Conservation (phyloP, 2,797 vertebrate genomes). For the Anisognathus igniventris region DNA sequence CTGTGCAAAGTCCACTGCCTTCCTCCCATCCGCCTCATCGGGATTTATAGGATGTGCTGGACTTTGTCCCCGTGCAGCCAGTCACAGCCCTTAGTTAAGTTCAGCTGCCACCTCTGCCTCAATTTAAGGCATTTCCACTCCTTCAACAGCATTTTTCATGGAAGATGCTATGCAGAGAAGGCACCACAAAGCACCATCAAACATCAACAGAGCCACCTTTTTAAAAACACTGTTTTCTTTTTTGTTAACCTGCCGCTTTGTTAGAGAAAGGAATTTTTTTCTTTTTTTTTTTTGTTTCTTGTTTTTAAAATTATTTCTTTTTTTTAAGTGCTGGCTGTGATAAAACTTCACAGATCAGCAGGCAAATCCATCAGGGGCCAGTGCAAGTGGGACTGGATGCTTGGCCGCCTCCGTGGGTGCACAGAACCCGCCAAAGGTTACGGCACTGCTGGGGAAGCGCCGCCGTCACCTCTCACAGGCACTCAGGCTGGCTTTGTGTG, state of each 20-base stretch:
- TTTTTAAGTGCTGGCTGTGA: not conserved
- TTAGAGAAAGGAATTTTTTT: not conserved
- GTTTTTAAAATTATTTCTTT: not conserved
- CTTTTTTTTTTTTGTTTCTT: no score
- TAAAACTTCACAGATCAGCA: conserved; percentile 40
- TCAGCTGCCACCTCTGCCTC: not conserved
- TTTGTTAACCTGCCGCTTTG: not conserved
- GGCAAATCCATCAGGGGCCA: conserved; percentile 33
- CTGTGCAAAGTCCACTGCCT: not conserved
- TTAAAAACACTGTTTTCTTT: not conserved
- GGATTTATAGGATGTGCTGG: not conserved
- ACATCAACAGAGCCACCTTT: not conserved
- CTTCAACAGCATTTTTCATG: not conserved
- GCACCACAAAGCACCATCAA: not conserved
- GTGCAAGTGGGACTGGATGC: not conserved
- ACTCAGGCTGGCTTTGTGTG: not conserved
- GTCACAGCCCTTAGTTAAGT: not conserved
- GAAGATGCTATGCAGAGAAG: not conserved
- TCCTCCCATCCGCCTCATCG: not conserved
- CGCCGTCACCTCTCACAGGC: not conserved
- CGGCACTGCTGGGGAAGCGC: not conserved
- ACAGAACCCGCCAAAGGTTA: conserved; percentile 33
- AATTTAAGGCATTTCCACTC: not conserved
- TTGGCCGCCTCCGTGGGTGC: not conserved
- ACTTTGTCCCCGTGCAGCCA: not conserved